phyloP scores from a whole-genome alignment of 2,113 vertebrate genomes.

The Chaetodon auriga region DNA sequence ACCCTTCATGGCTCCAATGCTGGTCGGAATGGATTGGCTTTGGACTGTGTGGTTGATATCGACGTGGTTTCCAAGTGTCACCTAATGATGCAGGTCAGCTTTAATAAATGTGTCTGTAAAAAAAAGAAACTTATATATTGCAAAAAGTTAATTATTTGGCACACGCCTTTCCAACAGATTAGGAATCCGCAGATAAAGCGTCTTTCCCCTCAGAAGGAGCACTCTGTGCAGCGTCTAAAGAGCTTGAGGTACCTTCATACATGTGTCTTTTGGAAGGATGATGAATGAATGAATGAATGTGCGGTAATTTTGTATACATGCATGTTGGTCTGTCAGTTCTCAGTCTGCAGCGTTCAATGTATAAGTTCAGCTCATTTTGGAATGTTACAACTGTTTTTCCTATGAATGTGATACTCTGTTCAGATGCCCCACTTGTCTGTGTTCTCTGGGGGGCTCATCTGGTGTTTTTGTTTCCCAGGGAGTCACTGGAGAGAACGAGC shows the following conservation, averaged over 20 bases:
- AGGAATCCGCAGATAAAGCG: conserved; percentile 86
- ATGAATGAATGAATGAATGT: neutral
- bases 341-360: neutral
- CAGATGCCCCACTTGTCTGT: conserved; percentile 52
- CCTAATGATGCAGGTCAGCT: conserved; percentile 86
- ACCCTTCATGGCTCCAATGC: conserved; percentile 76
- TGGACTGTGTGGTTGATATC: conserved; percentile 87
- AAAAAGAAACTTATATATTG: neutral
- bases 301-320: neutral
- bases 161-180: conserved; percentile 79
- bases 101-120: neutral
- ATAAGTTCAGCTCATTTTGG: conserved; percentile 46
- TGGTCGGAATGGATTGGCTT: conserved; percentile 82
- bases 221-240: conserved; percentile 82
- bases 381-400: conserved; percentile 67
- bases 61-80: conserved; percentile 86
- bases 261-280: neutral
- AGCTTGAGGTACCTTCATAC: conserved; percentile 82
- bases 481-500: conserved; percentile 83
- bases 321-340: conserved; percentile 8
- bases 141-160: conserved; percentile 4
- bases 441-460: conserved; percentile 75
- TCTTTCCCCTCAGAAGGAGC: conserved; percentile 81
- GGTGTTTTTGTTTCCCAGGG: conserved; percentile 85
- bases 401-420: conserved; percentile 75